Evolutionary conservation across 2,888 invertebrate species (phyloP), one percentile per base, ranked within the genome.

Genomic region (Nycteola revayana): DNA sequence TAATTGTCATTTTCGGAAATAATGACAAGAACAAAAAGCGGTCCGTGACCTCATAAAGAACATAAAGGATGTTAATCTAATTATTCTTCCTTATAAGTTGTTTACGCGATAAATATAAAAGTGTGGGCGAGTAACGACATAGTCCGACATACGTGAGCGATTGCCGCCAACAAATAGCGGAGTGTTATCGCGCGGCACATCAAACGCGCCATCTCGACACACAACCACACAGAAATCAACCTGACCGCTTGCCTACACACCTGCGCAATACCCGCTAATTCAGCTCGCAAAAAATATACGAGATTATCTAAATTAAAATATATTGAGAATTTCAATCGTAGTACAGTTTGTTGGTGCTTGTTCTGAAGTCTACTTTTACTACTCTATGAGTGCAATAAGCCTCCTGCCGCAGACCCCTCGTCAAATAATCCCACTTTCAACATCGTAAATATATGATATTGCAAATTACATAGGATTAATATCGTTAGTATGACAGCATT

Each of bases 171-270:
- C 67, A 65, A 70, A 67, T 60, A 53, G 50, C 44, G 46, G 48
- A 18, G 42, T 53, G 57, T 66, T 75, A 75, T 76, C 75, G 60
- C 25, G 55, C 54, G 60, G 49, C 35, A 59, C 66, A 64, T 77
- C 76, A 78, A 79, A 79, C 43, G 37, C 49, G 36, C 51, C 51
- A 66, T 64, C 67, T 60, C 49, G 32, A 52, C 54, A 59, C 55
- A 46, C 41, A 42, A 42, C 33, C 36, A 36, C 35, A 28, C 43
- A 14, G 14, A 24, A 39, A 42, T 39, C 8, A 42, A 28, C 33
- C 39, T 25, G 41, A 48, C 43, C 38, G 43, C 42, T 8, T 33
- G 22, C 32, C 17, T 23, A 21, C 17, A 31, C 23, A 21, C 14
- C 37, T 7, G 17, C 37, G 31, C 49, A 55, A 52, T 48, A 37